Base-by-base conservation (phyloP, 1,140 invertebrate species). In the Teleogryllus occipitalis region DNA sequence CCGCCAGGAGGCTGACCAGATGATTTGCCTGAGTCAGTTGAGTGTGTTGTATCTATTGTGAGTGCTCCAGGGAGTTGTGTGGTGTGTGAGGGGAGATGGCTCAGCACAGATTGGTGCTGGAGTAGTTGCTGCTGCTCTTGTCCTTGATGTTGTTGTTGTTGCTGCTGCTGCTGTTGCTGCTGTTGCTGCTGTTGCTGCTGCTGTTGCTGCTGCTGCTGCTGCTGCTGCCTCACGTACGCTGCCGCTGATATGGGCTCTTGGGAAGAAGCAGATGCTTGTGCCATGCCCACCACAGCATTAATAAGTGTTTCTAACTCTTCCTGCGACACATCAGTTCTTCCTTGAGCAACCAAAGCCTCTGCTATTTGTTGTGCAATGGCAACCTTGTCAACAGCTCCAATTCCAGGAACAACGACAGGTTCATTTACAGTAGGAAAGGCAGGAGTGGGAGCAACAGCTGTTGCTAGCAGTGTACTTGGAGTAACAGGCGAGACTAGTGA, bases 341-440 rank as follows among this genome's bases (percentile, higher is more conserved):
- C 94, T 86, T 94, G 93, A 8, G 90, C 88, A 2, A 94, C 86
- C 65, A 96, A 85, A 10, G 92, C 93, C 46, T 89, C 90, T 0
- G 94, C 92, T 83, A 95, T 91, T 85, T 95, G 93, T 83, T 91
- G 89, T 14, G 93, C 92, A 81, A 95, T 93, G 73, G 91, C 90
- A 6, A 90, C 89, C 84, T 92, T 92, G 82, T 93, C 91, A 46
- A 94, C 89, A 3, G 88, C 87, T 14, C 92, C 92, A 49, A 92
- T 88, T 76, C 91, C 92, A 18, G 90, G 91, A n/a, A 93, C 90
- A 79, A 85, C 86, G 3, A 90, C 87, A 0, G 88, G 88, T 81
- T 88, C 86, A 10, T 86, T 85, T 81, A 86, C 86, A 48, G 75
- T 21, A n/a, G 76, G 73, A 21, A 78, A 46, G 49, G 27, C 27